These are phyloP conservation scores for Belonocnema kinseyi DNA, from an alignment of 1,140 invertebrate genomes.

Conservation along the genomic window DNA sequence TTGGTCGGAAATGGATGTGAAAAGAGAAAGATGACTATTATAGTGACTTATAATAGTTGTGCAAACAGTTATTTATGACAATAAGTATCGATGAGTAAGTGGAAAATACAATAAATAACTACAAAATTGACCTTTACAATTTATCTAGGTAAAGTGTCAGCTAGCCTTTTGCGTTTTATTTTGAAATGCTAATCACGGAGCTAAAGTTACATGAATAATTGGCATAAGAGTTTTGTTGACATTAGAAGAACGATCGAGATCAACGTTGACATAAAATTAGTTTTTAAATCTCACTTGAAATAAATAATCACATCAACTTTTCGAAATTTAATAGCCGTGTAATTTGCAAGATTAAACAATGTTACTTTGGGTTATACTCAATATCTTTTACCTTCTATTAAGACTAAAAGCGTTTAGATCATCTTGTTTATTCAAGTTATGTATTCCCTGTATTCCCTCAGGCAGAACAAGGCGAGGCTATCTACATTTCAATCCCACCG, in stretches of 20 bases:
- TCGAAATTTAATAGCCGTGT: too few relatives aligned
- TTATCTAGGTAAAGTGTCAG: not conserved
- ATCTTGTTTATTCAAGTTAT: conserved; percentile 63
- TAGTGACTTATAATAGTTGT: too few relatives aligned
- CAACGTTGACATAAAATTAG: not conserved
- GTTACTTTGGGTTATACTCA: too few relatives aligned
- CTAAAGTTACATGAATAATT: not conserved
- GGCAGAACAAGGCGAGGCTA: conserved; percentile 67
- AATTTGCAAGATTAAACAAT: too few relatives aligned
- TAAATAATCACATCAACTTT: too few relatives aligned
- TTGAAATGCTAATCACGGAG: not conserved
- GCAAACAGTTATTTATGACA: too few relatives aligned
- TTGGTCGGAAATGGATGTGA: too few relatives aligned
- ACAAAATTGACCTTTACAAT: not conserved
- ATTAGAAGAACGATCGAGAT: not conserved
- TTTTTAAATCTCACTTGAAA: not conserved
- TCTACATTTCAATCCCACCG: conserved; percentile 62
- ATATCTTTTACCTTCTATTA: too few relatives aligned
- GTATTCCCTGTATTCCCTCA: conserved; percentile 55
- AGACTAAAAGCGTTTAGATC: too few relatives aligned
- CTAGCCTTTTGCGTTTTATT: not conserved
- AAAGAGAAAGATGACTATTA: too few relatives aligned
- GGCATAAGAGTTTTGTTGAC: conserved; percentile 20
- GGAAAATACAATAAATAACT: not conserved
- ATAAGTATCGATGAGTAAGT: too few relatives aligned